Evolutionary conservation across 1,140 invertebrate genomes (phyloP).

Genomic region (Ips nitidus): DNA sequence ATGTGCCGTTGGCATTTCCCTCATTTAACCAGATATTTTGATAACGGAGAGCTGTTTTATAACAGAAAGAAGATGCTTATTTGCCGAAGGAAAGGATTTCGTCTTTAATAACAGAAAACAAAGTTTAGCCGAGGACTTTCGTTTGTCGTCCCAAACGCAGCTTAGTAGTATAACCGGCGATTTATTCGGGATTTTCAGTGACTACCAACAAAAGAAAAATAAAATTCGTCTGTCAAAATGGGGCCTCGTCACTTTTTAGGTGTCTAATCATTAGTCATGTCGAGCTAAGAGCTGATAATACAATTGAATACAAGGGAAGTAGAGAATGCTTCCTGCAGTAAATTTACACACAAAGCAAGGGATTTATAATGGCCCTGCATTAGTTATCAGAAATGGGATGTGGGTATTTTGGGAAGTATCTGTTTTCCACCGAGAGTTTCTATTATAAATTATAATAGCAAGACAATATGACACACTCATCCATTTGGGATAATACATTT

Average conservation of each 20-base stretch:
- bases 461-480: conserved; percentile 5
- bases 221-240: conserved; percentile 5
- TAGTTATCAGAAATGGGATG: conserved; percentile 23
- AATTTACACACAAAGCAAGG: conserved; percentile 35
- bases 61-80: not conserved
- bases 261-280: conserved; percentile 28
- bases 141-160: too few species aligned
- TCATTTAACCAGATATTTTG: conserved; percentile 15
- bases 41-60: conserved; percentile 2
- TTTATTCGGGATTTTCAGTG: not conserved
- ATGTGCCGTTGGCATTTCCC: conserved; percentile 15
- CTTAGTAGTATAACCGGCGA: too few species aligned
- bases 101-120: too few species aligned
- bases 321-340: conserved; percentile 35
- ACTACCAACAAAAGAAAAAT: not conserved
- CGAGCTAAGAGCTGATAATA: conserved; percentile 27
- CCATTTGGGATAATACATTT: not conserved
- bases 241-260: conserved; percentile 7
- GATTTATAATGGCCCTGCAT: conserved; percentile 31
- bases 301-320: conserved; percentile 25
- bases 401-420: conserved; percentile 19
- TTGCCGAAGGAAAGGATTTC: not conserved
- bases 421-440: conserved; percentile 9
- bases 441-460: conserved; percentile 17
- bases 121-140: too few species aligned